Evolutionary conservation across 2,888 invertebrate species (phyloP).

Genomic region (Leptura quadrifasciata): DNA sequence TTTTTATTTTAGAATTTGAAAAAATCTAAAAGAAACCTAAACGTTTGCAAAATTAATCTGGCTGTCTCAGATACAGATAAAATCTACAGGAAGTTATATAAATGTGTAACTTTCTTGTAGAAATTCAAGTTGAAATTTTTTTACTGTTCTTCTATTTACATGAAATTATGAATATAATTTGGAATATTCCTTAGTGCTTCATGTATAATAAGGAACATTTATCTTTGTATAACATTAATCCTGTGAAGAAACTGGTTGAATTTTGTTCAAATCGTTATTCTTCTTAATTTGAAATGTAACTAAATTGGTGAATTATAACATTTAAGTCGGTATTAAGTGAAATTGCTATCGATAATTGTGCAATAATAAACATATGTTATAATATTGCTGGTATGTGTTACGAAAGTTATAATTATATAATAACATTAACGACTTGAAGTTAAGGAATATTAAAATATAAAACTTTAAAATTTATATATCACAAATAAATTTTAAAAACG

Average conservation of each 20-base stretch:
- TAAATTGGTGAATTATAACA: not conserved
- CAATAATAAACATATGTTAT: no score
- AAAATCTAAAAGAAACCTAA: not conserved
- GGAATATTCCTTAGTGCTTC: not conserved
- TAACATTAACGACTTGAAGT: no score
- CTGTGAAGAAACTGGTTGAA: not conserved
- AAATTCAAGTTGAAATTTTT: slow-evolving; percentile 4
- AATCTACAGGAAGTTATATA: not conserved
- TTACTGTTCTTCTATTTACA: not conserved
- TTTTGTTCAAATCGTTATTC: not conserved
- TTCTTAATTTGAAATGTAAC: not conserved
- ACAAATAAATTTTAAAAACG: no score
- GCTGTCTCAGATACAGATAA: slow-evolving; percentile 7
- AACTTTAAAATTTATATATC: no score
- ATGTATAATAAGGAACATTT: not conserved
- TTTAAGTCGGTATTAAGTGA: no score
- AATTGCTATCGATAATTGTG: no score
- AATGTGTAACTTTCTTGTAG: not conserved
- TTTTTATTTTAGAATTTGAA: not conserved
- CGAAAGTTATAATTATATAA: no score
- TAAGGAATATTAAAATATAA: no score
- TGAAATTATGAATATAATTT: not conserved
- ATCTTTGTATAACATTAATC: slow-evolving; percentile 1
- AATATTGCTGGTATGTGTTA: no score
- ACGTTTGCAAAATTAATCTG: not conserved